A percentile compares a stretch with the other conserved stretches of the same genome.
Conservation (phyloP, 2,113 vertebrate species). For the Pedionomus torquatus region DNA sequence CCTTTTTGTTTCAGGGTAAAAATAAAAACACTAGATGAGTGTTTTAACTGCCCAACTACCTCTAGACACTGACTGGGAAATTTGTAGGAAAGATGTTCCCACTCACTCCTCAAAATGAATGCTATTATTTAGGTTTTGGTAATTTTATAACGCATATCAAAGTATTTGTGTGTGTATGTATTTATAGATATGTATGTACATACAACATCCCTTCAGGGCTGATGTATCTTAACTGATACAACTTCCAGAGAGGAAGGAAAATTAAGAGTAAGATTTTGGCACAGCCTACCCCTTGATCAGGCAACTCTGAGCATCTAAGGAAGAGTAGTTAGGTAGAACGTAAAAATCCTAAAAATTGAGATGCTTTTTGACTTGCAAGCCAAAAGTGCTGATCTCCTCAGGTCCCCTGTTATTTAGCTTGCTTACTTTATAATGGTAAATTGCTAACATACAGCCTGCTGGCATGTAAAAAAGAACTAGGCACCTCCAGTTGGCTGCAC, state of each 20-base stretch:
- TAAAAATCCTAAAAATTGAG: neutral
- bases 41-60: neutral
- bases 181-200: no score
- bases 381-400: neutral
- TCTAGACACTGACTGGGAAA: neutral
- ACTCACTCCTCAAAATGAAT: neutral
- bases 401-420: neutral
- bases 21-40: neutral
- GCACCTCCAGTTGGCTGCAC: neutral
- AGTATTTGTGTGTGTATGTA: neutral
- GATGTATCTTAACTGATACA: neutral
- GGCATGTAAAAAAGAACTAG: neutral
- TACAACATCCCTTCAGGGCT: neutral
- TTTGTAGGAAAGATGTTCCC: neutral
- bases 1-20: neutral
- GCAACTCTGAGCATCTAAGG: neutral
- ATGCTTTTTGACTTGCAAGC: neutral
- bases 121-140: neutral
- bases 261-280: neutral
- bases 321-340: neutral
- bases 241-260: neutral
- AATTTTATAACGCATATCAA: neutral
- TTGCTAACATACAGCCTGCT: neutral
- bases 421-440: neutral
- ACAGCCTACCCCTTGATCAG: neutral